These are phyloP conservation scores for Drosophila paulistorum DNA, from an alignment of 1,140 invertebrate species.

Conservation along the genomic window DNA sequence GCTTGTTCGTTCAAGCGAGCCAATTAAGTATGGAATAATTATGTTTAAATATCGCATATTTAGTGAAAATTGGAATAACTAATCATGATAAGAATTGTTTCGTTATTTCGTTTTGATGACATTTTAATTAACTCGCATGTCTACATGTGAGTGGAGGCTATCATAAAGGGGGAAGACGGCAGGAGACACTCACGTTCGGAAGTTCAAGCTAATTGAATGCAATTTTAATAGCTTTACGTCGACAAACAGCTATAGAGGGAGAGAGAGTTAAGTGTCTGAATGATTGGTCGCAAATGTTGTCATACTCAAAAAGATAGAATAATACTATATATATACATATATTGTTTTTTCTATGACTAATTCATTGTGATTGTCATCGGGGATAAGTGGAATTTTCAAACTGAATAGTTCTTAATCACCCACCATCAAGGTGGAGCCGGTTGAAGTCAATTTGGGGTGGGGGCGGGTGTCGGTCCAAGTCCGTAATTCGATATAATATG, in stretches of 20 bases:
- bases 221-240: conserved; percentile 34
- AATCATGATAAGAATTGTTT: conserved; percentile 45
- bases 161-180: background rate
- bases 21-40: conserved; percentile 73
- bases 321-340: background rate
- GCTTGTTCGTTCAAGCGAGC: background rate
- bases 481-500: conserved; percentile 1
- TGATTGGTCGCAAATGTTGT: conserved; percentile 8
- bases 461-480: too few species aligned
- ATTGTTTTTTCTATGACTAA: background rate
- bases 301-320: conserved; percentile 4
- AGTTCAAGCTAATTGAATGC: conserved; percentile 36
- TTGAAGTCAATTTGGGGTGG: background rate
- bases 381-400: conserved; percentile 15
- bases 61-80: conserved; percentile 64
- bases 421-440: conserved; percentile 4
- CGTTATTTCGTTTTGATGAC: conserved; percentile 25
- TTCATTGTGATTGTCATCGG: background rate
- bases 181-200: conserved; percentile 33
- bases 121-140: conserved; percentile 50
- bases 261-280: background rate
- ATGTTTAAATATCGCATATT: conserved; percentile 57
- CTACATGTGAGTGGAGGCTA: background rate
- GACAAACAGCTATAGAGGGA: background rate
- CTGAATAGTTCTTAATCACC: conserved; percentile 20